These are phyloP conservation scores for Oxycera nigricornis DNA, from an alignment of 2,888 invertebrate species.

Conservation along the genomic window DNA sequence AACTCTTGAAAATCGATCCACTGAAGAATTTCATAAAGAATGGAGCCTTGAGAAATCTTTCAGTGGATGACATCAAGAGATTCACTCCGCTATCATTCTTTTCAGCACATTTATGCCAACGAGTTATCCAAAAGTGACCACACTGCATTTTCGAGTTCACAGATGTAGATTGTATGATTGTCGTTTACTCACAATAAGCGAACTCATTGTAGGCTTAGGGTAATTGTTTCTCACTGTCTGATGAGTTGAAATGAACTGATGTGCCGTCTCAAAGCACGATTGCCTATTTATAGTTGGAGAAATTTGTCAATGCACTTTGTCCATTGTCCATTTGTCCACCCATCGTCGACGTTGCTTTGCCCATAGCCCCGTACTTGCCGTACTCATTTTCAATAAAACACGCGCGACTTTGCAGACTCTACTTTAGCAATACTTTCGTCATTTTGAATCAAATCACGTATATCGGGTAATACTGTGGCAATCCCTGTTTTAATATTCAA, in stretches of 20 bases:
- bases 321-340: constrained; percentile 17
- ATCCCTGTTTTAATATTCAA: constrained; percentile 49
- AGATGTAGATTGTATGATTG: not conserved
- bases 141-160: not conserved
- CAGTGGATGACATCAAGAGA: too few species aligned
- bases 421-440: constrained; percentile 22
- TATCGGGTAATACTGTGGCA: constrained; percentile 53
- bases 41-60: too few species aligned
- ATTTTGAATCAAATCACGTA: constrained; percentile 52
- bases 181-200: constrained; percentile 60
- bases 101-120: too few species aligned
- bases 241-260: constrained; percentile 62
- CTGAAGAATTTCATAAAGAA: too few species aligned
- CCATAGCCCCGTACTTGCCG: not conserved
- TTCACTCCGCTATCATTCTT: too few species aligned
- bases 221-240: constrained; percentile 59
- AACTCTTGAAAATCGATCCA: too few species aligned
- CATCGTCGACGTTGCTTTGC: not conserved
- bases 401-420: constrained; percentile 13
- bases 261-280: constrained; percentile 54
- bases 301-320: constrained; percentile 33
- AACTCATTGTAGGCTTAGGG: constrained; percentile 61
- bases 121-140: not conserved
- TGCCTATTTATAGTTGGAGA: constrained; percentile 57
- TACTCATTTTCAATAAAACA: constrained; percentile 27